Percentiles rank a stretch among this genome's conserved stretches.
Conservation (phyloP, 2,888 invertebrate genomes). For the Junonia oenone region DNA sequence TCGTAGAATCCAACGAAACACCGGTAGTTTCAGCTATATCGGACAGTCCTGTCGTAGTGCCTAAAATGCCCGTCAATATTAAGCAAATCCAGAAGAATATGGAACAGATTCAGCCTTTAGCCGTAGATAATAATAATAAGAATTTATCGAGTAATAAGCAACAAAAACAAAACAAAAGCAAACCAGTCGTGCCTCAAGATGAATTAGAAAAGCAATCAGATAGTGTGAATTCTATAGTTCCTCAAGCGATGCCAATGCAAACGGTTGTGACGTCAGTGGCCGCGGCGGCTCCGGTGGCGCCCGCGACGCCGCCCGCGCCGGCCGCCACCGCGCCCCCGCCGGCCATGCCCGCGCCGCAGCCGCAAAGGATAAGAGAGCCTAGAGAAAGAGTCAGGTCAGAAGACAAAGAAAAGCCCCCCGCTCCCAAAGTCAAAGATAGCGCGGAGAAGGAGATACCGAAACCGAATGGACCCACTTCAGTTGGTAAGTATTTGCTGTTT, state of each 20-base stretch:
- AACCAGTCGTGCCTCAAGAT: conserved; percentile 54
- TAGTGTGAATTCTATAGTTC: conserved; percentile 18
- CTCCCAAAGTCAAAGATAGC: conserved; percentile 33
- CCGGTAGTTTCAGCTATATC: conserved; percentile 86
- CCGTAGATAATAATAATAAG: conserved; percentile 60
- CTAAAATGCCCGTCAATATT: conserved; percentile 69
- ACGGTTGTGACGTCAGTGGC: conserved; percentile 21
- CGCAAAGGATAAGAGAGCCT: conserved; percentile 53
- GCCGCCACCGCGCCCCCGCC: conserved; percentile 35
- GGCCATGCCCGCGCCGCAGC: conserved; percentile 41
- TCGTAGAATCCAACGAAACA: conserved; percentile 67
- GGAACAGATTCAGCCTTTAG: conserved; percentile 53
- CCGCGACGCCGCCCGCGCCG: conserved; percentile 30
- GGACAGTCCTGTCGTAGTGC: conserved; percentile 83
- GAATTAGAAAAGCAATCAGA: conserved; percentile 46
- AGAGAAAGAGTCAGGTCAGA: conserved; percentile 46
- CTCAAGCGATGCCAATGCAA: conserved; percentile 13
- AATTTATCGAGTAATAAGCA: conserved; percentile 53
- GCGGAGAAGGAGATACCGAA: conserved; percentile 39
- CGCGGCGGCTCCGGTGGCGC: background rate
- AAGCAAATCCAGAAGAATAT: conserved; percentile 62
- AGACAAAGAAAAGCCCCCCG: conserved; percentile 41
- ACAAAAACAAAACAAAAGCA: conserved; percentile 54
- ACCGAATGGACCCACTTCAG: conserved; percentile 49
- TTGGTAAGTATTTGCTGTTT: conserved; percentile 43